These are phyloP conservation scores for Drosophila macrospina DNA, from an alignment of 2,888 invertebrate genomes.

Conservation along the genomic window DNA sequence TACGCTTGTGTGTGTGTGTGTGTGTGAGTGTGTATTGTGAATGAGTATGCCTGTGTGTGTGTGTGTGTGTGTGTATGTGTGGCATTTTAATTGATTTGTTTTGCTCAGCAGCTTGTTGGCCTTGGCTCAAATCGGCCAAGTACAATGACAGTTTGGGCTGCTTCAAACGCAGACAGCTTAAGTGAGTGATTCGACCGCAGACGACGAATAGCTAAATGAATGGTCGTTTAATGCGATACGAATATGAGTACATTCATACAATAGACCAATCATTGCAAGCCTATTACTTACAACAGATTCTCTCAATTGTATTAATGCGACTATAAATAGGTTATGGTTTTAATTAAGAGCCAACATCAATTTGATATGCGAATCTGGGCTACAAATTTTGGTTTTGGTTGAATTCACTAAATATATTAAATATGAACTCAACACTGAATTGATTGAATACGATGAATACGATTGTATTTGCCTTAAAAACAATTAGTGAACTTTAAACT, in stretches of 20 bases:
- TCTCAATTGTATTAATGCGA: background rate
- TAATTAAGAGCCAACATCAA: conserved; percentile 1
- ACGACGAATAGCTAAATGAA: conserved; percentile 53
- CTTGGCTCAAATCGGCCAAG: conserved; percentile 49
- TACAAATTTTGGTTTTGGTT: too few relatives aligned
- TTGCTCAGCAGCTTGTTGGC: conserved; percentile 48
- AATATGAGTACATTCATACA: conserved; percentile 10
- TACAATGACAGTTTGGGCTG: conserved; percentile 45
- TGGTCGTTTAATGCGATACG: conserved; percentile 44
- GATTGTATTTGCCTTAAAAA: too few relatives aligned
- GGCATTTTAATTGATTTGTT: conserved; percentile 78
- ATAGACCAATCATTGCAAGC: conserved; percentile 2
- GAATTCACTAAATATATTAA: too few relatives aligned
- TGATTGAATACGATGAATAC: too few relatives aligned
- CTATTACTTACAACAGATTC: background rate
- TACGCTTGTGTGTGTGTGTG: conserved; percentile 19
- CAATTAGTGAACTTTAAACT: too few relatives aligned
- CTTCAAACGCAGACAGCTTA: conserved; percentile 60
- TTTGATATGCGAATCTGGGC: background rate
- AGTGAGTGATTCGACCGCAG: conserved; percentile 50
- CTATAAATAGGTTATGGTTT: conserved; percentile 8
- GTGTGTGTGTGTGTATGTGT: conserved; percentile 27
- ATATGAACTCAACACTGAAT: too few relatives aligned
- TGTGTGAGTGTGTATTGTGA: conserved; percentile 26
- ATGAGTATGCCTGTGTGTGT: too few relatives aligned